Conservation (phyloP, 2,113 vertebrate genomes). For the Poecile atricapillus region DNA sequence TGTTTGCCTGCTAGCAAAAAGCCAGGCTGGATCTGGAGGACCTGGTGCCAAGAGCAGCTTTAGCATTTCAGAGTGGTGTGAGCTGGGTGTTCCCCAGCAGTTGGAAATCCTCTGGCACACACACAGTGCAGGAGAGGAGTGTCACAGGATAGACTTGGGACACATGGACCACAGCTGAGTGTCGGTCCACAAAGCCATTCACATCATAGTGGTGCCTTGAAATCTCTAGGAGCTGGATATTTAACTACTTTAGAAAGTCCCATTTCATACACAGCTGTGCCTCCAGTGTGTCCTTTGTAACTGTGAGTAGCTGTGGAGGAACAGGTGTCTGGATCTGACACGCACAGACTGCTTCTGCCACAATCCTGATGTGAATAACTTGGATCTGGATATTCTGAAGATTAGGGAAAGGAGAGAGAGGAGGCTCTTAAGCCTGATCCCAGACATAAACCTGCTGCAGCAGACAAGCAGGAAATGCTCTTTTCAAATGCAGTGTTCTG, state of each 20-base stretch:
- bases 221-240: neutral
- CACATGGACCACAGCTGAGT: neutral
- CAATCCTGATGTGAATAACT: neutral
- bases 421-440: neutral
- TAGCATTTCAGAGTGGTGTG: neutral
- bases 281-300: neutral
- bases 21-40: neutral
- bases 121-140: accelerated
- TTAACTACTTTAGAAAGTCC: neutral
- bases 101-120: neutral
- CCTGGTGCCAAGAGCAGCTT: neutral
- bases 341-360: neutral
- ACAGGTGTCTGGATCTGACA: neutral
- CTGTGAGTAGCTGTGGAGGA: neutral
- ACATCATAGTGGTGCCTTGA: neutral
- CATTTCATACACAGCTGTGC: neutral
- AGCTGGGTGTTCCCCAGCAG: neutral
- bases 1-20: neutral
- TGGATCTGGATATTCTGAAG: neutral
- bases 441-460: neutral
- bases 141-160: neutral
- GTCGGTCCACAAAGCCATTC: neutral
- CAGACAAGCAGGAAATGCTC: neutral
- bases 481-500: neutral
- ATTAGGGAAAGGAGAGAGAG: neutral